Evolutionary conservation across 2,113 vertebrate genomes (phyloP), one percentile per base, ranked within the genome.

Genomic region (Muscicapa adusta): DNA sequence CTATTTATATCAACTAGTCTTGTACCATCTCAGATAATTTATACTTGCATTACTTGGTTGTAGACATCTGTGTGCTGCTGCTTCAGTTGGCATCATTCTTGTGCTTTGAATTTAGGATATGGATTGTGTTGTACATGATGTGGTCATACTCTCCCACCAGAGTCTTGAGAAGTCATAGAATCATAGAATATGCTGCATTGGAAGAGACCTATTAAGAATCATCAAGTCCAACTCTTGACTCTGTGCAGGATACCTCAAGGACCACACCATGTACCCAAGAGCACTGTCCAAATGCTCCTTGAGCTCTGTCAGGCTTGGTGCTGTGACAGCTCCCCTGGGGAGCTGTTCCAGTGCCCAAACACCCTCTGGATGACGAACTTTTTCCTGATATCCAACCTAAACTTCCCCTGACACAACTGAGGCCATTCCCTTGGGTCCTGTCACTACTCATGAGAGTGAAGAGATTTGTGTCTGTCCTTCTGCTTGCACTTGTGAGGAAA

Each of bases 161-260:
- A 45, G 18, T 81, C 38, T 54, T 9, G 8, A 36, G 54, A 58
- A 18, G 50, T 45, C 12, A 50, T 23, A 26, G 12, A 70, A 67
- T 74, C 38, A 29, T 14, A 54, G 19, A n/a, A 75, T 61, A 18
- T 17, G 7, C 28, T 74, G 24, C 33, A 9, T 2, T 53, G 17
- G 29, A 31, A 40, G 14, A 5, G 29, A 40, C 9, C 6, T 17
- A 18, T 34, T 34, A 38, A 47, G 19, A 24, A 47, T 67, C n/a
- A 18, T 26, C 0, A 1, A 82, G 53, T 31, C 29, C n/a, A 82
- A 2, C 16, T 47, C 16, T 42, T 45, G 13, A 8, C 28, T 57
- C 53, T 53, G 13, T n/a, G 13, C 16, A 22, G 45, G n/a, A 67
- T n/a, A 60, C 13, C 10, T 57, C n/a, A 60, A 38, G 19, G 31